A percentile compares a stretch with the other conserved stretches of the same genome.
Conservation (phyloP, 2,888 invertebrate species). For the Trichogramma evanescens region DNA sequence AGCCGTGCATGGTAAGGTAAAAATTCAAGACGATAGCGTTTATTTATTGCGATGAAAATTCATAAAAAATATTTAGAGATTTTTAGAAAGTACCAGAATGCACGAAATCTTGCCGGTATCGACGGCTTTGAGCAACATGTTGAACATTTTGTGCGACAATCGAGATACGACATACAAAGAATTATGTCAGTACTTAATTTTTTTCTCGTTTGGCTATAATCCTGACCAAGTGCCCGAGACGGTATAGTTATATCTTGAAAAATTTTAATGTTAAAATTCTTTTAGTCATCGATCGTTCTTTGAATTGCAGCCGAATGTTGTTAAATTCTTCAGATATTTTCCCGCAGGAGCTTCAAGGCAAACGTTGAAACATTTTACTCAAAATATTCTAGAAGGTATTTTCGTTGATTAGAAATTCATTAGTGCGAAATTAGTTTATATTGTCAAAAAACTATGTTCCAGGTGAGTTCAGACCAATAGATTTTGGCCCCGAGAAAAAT, state of each 20-base stretch:
- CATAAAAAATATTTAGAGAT: constrained; percentile 2
- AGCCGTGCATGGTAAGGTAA: constrained; percentile 7
- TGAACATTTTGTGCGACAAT: not conserved
- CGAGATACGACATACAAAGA: constrained; percentile 1
- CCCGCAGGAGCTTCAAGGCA: constrained; percentile 23
- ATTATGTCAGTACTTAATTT: constrained; percentile 1
- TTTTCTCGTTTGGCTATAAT: constrained; percentile 7
- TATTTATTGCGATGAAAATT: not conserved
- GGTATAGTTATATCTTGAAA: not conserved
- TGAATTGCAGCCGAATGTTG: constrained; percentile 14
- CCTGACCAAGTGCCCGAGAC: constrained; percentile 9
- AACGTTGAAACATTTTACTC: constrained; percentile 20
- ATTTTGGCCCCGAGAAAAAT: constrained; percentile 25
- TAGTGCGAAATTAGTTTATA: too few species aligned
- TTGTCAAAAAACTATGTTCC: not conserved
- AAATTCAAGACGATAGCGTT: too few species aligned
- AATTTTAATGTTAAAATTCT: too few species aligned
- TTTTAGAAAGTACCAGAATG: not conserved
- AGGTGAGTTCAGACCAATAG: constrained; percentile 28
- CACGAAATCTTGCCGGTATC: constrained; percentile 15
- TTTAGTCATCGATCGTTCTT: not conserved
- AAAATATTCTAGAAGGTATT: constrained; percentile 22
- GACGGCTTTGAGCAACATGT: not conserved
- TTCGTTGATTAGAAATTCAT: too few species aligned
- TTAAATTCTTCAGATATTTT: constrained; percentile 15